A percentile compares a stretch with the other conserved stretches of the same genome.
These are phyloP conservation scores for Cryptocephalus primarius DNA, from an alignment of 2,888 invertebrate genomes.

Conservation along the genomic window DNA sequence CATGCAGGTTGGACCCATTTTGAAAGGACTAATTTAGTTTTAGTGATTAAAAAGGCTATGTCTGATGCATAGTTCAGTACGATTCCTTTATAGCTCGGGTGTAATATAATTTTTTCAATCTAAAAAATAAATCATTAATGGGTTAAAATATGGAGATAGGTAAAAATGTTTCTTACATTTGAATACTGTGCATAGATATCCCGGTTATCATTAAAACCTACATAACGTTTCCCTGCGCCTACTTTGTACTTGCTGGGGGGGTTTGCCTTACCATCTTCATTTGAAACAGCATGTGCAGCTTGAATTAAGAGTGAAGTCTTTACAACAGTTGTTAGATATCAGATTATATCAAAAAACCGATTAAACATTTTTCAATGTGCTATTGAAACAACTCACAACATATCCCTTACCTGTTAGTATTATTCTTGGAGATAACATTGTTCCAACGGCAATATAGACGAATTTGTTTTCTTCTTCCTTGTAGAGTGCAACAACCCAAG, in stretches of 20 bases:
- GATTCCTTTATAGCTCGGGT: conserved; percentile 18
- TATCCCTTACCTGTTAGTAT: conserved; percentile 24
- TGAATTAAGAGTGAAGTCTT: no score
- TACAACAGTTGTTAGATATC: no score
- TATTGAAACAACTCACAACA: conserved; percentile 6
- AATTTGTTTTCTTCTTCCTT: neutral
- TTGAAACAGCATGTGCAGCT: no score
- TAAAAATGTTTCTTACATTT: conserved; percentile 14
- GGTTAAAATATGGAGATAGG: neutral
- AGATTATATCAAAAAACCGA: no score
- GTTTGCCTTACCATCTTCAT: no score
- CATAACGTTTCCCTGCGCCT: conserved; percentile 29
- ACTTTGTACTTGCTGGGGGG: conserved; percentile 10
- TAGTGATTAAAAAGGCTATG: conserved; percentile 29
- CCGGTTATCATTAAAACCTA: conserved; percentile 16
- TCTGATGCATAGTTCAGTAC: conserved; percentile 22
- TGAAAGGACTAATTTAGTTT: conserved; percentile 22
- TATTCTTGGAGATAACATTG: conserved; percentile 22
- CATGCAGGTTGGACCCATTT: conserved; percentile 32
- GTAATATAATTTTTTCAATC: conserved; percentile 17
- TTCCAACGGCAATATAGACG: conserved; percentile 25
- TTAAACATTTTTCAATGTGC: no score
- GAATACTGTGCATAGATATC: conserved; percentile 24
- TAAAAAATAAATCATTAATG: conserved; percentile 5
- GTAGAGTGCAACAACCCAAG: no score